Evolutionary conservation across 2,113 vertebrate genomes (phyloP).

Genomic region (Hemiprocne comata): DNA sequence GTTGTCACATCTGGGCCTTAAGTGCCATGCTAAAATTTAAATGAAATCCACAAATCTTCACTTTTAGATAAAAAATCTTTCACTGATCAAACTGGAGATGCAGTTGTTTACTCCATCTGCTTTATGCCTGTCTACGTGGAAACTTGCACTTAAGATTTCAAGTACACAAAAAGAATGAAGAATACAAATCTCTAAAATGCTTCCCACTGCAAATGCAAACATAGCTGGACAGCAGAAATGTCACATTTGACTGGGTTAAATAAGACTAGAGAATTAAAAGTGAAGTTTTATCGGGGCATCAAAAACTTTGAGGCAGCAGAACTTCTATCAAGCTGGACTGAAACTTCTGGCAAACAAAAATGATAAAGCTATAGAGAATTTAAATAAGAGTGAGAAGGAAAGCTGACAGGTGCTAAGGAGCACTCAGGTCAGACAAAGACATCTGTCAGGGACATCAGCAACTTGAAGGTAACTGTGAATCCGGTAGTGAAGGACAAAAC

Average conservation of each 20-base stretch:
- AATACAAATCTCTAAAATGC: background rate
- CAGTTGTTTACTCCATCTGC: background rate
- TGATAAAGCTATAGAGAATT: background rate
- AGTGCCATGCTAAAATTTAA: background rate
- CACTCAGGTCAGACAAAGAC: slow-evolving; percentile 16
- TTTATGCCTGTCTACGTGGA: background rate
- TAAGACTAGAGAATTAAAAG: background rate
- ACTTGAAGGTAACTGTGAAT: slow-evolving; percentile 7
- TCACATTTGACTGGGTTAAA: background rate
- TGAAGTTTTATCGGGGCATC: background rate
- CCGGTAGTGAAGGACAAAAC: background rate
- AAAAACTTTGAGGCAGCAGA: background rate
- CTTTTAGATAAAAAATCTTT: background rate
- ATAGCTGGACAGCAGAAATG: background rate
- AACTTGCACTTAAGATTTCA: background rate
- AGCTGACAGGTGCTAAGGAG: slow-evolving; percentile 10
- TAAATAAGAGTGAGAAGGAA: background rate
- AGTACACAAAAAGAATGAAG: background rate
- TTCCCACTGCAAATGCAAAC: background rate
- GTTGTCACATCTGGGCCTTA: background rate
- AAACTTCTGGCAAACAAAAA: slow-evolving; percentile 9
- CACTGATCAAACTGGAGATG: background rate
- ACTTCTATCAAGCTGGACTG: background rate
- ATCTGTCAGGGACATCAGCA: slow-evolving; percentile 13
- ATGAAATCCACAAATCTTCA: background rate